Evolutionary conservation across 2,888 invertebrate species (phyloP).

Genomic region (Cerastis rubricosa): DNA sequence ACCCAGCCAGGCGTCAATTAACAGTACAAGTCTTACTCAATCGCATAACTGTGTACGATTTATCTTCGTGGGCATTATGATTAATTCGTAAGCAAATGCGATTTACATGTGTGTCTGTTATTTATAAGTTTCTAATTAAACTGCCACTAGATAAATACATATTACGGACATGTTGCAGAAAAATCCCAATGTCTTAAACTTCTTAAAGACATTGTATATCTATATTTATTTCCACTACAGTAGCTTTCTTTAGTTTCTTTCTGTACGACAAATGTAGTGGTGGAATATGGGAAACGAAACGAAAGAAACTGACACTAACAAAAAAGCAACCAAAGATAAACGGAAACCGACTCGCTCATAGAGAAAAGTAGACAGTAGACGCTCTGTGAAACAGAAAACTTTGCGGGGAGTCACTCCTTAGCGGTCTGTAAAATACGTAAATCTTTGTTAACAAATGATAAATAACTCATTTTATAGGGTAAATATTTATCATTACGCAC

Average conservation of each 20-base stretch:
- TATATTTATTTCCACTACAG: slow-evolving; percentile 59
- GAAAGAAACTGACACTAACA: slow-evolving; percentile 84
- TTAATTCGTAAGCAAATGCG: slow-evolving; percentile 17
- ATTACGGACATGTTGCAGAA: neutral
- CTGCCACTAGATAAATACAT: neutral
- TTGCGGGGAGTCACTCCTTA: slow-evolving; percentile 80
- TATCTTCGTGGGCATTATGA: slow-evolving; percentile 50
- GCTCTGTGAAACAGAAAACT: slow-evolving; percentile 84
- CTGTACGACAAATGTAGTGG: slow-evolving; percentile 82
- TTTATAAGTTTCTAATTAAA: neutral
- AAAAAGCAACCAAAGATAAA: slow-evolving; percentile 88
- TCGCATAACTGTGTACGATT: slow-evolving; percentile 68
- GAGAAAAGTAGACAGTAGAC: slow-evolving; percentile 84
- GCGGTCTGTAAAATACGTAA: slow-evolving; percentile 78
- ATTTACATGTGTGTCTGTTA: neutral
- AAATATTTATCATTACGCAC: neutral
- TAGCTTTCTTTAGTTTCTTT: slow-evolving; percentile 70
- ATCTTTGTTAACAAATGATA: slow-evolving; percentile 73
- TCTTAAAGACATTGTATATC: slow-evolving; percentile 18
- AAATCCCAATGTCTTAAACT: neutral
- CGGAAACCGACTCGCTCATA: slow-evolving; percentile 88
- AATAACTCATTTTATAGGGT: slow-evolving; percentile 55
- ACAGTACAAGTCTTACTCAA: slow-evolving; percentile 80
- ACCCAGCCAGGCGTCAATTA: slow-evolving; percentile 87
- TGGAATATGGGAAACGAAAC: slow-evolving; percentile 84